Evolutionary conservation across 2,113 vertebrate genomes (phyloP), one percentile per base, ranked within the genome.

Genomic region (Myotis yumanensis): DNA sequence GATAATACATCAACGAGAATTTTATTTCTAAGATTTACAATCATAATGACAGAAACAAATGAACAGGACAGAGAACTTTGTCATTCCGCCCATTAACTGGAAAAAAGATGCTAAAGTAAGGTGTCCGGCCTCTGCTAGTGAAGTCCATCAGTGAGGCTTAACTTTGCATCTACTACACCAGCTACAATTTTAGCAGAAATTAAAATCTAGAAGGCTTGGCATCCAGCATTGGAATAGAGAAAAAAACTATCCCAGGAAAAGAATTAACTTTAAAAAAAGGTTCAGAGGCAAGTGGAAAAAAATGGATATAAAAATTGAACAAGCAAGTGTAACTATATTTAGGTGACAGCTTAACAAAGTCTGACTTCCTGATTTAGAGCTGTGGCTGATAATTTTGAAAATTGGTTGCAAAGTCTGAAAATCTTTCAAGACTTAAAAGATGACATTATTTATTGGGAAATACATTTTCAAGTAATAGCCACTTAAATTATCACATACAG

Each of bases 341-440:
- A 40, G 28, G 52, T 87, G 25, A 80, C 68, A 32, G 25, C 7
- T 10, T 54, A 88, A 79, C 35, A 80, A 66, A 91, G 76, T 77
- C 12, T 35, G 68, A 71, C 51, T 25, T 79, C 22, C 52, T 59
- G 35, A 57, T 79, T 80, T 90, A 28, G 32, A 87, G 73, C 25
- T n/a, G 32, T 80, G 35, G 43, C 43, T 83, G 25, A 77, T 86
- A 80, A 86, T 57, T 96, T 91, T 81, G 30, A 54, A 91, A 89
- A 52, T 14, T 32, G 15, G n/a, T 43, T 83, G 40, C 9, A 73
- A 79, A 83, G 48, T 72, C 46, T 73, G 46, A 82, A 89, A 85
- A 69, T 83, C 14, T 86, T 79, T 86, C 17, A 52, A 79, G 25
- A 76, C 35, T 37, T 57, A 72, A 83, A 81, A 85, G 11, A 66